These are phyloP conservation scores for Meganola albula DNA, from an alignment of 2,888 invertebrate species.

Conservation along the genomic window DNA sequence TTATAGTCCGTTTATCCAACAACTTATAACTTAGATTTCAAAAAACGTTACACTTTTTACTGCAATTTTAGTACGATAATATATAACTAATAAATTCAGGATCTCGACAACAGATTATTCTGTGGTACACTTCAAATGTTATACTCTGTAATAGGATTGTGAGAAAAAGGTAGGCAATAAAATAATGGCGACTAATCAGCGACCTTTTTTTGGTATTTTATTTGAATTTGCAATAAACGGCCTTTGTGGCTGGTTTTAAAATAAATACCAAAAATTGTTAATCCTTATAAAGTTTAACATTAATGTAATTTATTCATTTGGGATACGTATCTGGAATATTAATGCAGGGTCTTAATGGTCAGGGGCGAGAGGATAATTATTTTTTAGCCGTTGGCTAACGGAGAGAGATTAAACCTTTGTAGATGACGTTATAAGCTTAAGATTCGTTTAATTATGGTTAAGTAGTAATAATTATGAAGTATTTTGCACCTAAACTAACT, in stretches of 20 bases:
- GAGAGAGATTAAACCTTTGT: too few species aligned
- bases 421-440: too few species aligned
- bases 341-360: constrained; percentile 15
- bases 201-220: constrained; percentile 19
- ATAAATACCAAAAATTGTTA: constrained; percentile 11
- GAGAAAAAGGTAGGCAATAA: constrained; percentile 25
- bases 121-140: too few species aligned
- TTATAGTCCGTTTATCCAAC: too few species aligned
- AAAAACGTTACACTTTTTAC: too few species aligned
- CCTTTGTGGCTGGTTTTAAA: constrained; percentile 2
- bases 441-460: too few species aligned
- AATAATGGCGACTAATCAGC: constrained; percentile 26
- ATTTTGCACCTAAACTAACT: too few species aligned
- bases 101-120: too few species aligned
- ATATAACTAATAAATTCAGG: too few species aligned
- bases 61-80: too few species aligned
- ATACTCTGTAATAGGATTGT: constrained; percentile 10
- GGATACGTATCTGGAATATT: constrained; percentile 15
- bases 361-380: constrained; percentile 9
- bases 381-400: constrained; percentile 12
- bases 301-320: constrained; percentile 22
- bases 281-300: constrained; percentile 20
- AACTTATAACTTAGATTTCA: too few species aligned
- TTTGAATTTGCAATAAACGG: constrained; percentile 16
- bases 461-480: too few species aligned